These are phyloP conservation scores for Equus quagga DNA, from an alignment of 2,113 vertebrate genomes.

Conservation along the genomic window DNA sequence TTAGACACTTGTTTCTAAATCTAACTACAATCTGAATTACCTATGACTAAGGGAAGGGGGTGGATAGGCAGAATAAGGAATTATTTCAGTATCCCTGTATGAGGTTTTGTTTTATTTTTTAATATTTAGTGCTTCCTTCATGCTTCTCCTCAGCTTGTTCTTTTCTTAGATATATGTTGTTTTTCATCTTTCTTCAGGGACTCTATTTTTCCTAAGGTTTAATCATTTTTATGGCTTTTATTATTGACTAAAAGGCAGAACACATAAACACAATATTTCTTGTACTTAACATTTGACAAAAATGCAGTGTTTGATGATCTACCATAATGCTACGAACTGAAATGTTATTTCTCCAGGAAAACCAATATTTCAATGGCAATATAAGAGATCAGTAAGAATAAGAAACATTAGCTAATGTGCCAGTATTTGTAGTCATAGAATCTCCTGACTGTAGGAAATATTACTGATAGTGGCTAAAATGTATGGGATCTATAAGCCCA, in stretches of 20 bases:
- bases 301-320: constrained; percentile 56
- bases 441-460: background rate
- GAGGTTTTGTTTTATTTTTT: constrained; percentile 1
- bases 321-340: constrained; percentile 29
- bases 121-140: constrained; percentile 24
- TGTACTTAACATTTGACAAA: constrained; percentile 71
- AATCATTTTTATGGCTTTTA: constrained; percentile 72
- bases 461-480: background rate
- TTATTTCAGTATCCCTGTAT: background rate
- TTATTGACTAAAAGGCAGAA: constrained; percentile 65
- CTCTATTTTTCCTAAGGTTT: constrained; percentile 60
- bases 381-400: constrained; percentile 37
- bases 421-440: background rate
- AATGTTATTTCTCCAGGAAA: constrained; percentile 65
- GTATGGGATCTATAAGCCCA: background rate
- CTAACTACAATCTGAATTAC: background rate
- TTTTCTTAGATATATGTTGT: constrained; percentile 42
- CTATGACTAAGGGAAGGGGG: background rate
- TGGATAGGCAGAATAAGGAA: background rate
- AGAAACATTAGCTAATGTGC: constrained; percentile 54
- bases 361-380: constrained; percentile 57
- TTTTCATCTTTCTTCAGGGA: constrained; percentile 67
- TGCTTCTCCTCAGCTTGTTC: background rate
- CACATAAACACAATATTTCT: constrained; percentile 63
- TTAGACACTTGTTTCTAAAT: background rate